These are phyloP conservation scores for Baryphthengus martii DNA, from an alignment of 2,113 vertebrate genomes.

Conservation along the genomic window DNA sequence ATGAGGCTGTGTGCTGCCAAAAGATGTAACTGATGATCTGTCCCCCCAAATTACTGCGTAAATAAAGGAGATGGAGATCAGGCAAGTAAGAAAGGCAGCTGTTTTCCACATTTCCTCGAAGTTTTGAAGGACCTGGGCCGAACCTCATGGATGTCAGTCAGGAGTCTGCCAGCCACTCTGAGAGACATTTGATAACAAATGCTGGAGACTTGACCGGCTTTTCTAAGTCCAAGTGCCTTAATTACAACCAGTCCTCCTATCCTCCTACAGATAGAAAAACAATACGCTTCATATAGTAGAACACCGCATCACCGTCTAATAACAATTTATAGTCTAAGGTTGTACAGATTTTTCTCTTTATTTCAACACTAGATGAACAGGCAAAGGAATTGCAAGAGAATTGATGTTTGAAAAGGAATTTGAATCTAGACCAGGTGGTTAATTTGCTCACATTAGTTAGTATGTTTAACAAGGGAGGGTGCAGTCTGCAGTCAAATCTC, in stretches of 20 bases:
- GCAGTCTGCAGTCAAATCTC: neutral
- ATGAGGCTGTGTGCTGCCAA: neutral
- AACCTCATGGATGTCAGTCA: neutral
- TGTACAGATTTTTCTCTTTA: neutral
- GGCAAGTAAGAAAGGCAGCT: neutral
- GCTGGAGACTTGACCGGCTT: neutral
- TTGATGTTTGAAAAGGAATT: neutral
- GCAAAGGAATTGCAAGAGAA: neutral
- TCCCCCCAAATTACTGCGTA: neutral
- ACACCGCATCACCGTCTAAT: neutral
- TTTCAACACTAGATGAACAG: neutral
- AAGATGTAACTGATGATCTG: neutral
- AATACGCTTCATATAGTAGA: neutral
- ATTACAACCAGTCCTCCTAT: neutral
- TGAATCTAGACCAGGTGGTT: slow-evolving; percentile 27
- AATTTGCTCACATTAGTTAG: slow-evolving; percentile 36
- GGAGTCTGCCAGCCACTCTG: neutral
- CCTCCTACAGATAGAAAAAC: neutral
- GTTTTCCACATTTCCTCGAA: neutral
- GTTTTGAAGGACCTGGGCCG: neutral
- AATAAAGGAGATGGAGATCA: neutral
- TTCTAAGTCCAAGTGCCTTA: neutral
- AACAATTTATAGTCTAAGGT: neutral
- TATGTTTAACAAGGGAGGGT: slow-evolving; percentile 21
- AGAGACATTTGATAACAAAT: neutral